phyloP scores from a whole-genome alignment of 2,113 vertebrate genomes.

The Naja naja region DNA sequence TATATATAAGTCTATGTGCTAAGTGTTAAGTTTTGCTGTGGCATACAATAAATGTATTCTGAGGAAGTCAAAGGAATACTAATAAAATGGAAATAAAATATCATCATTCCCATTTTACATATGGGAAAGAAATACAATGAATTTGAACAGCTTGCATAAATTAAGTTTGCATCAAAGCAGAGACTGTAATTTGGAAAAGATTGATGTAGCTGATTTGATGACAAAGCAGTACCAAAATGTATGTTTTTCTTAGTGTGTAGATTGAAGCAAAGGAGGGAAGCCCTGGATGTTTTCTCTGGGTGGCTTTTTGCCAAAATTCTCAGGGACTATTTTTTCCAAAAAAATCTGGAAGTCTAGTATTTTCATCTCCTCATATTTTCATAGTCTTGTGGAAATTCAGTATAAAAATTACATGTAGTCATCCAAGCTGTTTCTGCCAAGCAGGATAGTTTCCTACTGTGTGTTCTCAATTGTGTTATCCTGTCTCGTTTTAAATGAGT shows the following conservation, averaged over 20 bases:
- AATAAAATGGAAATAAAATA: neutral
- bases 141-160: slow-evolving; percentile 8
- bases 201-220: neutral
- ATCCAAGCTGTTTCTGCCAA: slow-evolving; percentile 46
- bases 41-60: neutral
- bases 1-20: too few relatives aligned
- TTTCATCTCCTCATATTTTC: slow-evolving; percentile 55
- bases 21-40: neutral
- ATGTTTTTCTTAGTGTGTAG: slow-evolving; percentile 37
- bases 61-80: neutral
- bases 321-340: slow-evolving; percentile 25
- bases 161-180: neutral
- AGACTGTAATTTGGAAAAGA: neutral
- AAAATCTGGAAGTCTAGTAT: slow-evolving; percentile 42
- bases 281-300: slow-evolving; percentile 12
- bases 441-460: slow-evolving; percentile 49
- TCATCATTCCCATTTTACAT: neutral
- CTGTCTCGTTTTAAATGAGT: slow-evolving; percentile 31
- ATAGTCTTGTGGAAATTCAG: slow-evolving; percentile 50
- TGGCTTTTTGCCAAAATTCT: slow-evolving; percentile 28
- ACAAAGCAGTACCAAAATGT: neutral
- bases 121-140: slow-evolving; percentile 30
- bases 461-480: slow-evolving; percentile 39
- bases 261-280: slow-evolving; percentile 24
- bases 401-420: slow-evolving; percentile 20